Evolutionary conservation across 1,140 invertebrate species (phyloP), one percentile per base, ranked within the genome.

Genomic region (Charaxes varanes): DNA sequence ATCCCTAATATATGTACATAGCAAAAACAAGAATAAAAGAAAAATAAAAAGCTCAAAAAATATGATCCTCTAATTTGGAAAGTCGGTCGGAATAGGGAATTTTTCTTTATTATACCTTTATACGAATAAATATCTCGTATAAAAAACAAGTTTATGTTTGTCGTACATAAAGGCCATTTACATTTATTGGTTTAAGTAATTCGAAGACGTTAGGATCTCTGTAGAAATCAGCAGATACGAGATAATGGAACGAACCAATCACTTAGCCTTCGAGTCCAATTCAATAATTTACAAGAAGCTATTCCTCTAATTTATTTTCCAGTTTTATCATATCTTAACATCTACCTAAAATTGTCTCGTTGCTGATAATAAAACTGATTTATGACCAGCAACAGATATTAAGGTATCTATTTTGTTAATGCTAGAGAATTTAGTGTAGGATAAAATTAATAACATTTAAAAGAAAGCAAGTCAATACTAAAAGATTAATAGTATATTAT

Each of bases 191-290:
- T 55, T 54, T 46, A 45, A 61, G 46, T 58, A 53, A 64, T 58
- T 54, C 58, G 57, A 62, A 63, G 45, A 46, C 56, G 51, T 57
- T 53, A 27, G 50, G 19, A 34, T 28, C 23, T 43, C 35, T 16
- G 49, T 54, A 54, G 53, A 58, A 64, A 68, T 68, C 60, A 64
- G 49, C 58, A 58, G 60, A 71, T 66, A 60, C 56, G 54, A 70
- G 58, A 68, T 72, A 76, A 76, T 72, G 60, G 52, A 45, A 43
- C 34, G 34, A 61, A 60, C 62, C 67, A 73, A 77, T 77, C 65
- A 71, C 65, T 68, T 73, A 77, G 58, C 55, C 42, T 37, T 31
- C 33, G 55, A 50, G 40, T 61, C 60, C 42, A 53, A 52, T 42
- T 60, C 58, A 46, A 42, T 68, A 58, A 68, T 54, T 64, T 58